Base-by-base conservation (phyloP, 2,797 vertebrate genomes). In the Tragelaphus oryx region DNA sequence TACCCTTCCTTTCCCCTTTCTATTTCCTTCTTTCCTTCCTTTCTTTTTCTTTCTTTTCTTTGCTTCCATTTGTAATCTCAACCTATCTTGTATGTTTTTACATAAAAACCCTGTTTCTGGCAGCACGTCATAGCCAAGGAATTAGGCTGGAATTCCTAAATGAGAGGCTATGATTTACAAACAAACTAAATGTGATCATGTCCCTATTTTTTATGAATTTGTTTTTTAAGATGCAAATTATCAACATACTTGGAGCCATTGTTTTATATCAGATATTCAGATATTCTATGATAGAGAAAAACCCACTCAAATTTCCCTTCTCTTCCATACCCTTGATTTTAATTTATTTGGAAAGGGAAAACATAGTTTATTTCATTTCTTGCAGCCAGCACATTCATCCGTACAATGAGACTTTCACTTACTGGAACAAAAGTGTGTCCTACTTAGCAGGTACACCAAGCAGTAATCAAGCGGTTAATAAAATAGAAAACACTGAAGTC, bases 131-230 rank as follows among this genome's bases (percentile, higher is more conserved):
- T 87, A 95, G 87, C 2, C 4, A 95, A 97, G 54, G 30, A 84
- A 6, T 81, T 92, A 60, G 81, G 78, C 14, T 89, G 96, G 65
- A 48, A 30, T 8, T 50, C 46, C 50, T 97, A 62, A 84, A 50
- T 46, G 68, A 89, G 3, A 44, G 11, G 2, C 13, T 68, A 54
- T 71, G 52, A 92, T 41, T 81, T 50, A 22, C 6, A 84, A 94
- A 95, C 89, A 97, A 97, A 81, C 24, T 57, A 68, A 93, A 82
- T 75, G 65, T 89, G 50, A 30, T 95, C 33, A 62, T 96, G 95
- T 48, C 30, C 12, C 3, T 87, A 4, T 18, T 33, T 94, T 88
- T 62, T n/a, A 48, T 37, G 5, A 87, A 54, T 44, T 80, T 74
- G 0, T 76, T 60, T 71, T 80, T 54, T 17, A 74, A 79, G 86